phyloP scores from a whole-genome alignment of 2,113 vertebrate species.

The Melanostigma gelatinosum region DNA sequence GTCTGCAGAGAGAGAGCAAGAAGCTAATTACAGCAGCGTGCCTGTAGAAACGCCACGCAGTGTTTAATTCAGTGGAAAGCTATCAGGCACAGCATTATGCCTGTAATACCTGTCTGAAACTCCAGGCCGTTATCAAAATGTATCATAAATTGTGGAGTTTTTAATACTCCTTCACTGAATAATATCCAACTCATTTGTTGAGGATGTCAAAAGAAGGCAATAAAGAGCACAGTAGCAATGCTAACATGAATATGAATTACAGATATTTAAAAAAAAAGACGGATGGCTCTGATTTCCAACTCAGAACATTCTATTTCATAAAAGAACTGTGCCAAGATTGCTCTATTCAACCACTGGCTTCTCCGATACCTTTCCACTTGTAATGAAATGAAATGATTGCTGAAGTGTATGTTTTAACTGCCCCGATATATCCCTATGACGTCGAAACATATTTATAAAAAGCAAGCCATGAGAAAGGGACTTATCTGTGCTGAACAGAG shows the following conservation, averaged over 20 bases:
- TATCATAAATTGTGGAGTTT: conserved; percentile 37
- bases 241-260: conserved; percentile 21
- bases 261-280: conserved; percentile 14
- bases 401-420: not conserved
- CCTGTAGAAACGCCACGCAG: conserved; percentile 41
- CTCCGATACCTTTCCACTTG: not conserved
- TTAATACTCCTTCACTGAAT: conserved; percentile 31
- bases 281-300: not conserved
- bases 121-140: conserved; percentile 28
- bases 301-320: not conserved
- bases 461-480: not conserved
- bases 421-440: not conserved
- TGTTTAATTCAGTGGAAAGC: conserved; percentile 44
- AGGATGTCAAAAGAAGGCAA: conserved; percentile 25
- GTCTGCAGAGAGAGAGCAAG: conserved; percentile 36
- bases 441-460: not conserved
- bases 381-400: not conserved
- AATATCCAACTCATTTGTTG: conserved; percentile 29
- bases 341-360: conserved; percentile 1
- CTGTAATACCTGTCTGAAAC: conserved; percentile 24
- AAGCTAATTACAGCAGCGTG: conserved; percentile 40
- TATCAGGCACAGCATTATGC: conserved; percentile 5
- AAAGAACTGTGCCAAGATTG: not conserved
- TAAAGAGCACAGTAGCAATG: conserved; percentile 13
- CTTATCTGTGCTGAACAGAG: conserved; percentile 1